Evolutionary conservation across 2,797 vertebrate species (phyloP).

Genomic region (Bryconaethiops microstoma): DNA sequence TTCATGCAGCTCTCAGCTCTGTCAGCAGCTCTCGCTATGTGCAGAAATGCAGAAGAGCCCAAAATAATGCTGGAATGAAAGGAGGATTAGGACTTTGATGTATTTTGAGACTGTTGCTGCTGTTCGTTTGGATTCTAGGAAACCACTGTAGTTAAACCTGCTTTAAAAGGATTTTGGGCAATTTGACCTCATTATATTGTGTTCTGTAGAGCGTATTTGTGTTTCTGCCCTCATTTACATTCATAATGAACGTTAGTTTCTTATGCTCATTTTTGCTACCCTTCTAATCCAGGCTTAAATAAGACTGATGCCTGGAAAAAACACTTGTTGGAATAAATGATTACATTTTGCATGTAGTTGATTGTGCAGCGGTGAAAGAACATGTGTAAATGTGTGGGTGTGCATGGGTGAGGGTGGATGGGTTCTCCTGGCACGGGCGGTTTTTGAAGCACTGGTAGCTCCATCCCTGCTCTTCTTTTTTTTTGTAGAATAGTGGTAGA

Average conservation of each 20-base stretch:
- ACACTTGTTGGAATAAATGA: not conserved
- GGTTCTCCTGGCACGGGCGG: not conserved
- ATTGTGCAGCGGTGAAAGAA: not conserved
- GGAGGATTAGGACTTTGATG: constrained; percentile 26
- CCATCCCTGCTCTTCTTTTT: constrained; percentile 33
- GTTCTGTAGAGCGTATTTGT: constrained; percentile 16
- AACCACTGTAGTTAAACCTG: not conserved
- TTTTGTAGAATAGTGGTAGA: constrained; percentile 58
- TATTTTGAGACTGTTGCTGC: constrained; percentile 1
- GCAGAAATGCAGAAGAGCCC: constrained; percentile 11
- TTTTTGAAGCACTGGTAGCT: not conserved
- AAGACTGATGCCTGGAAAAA: not conserved
- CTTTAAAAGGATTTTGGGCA: not conserved
- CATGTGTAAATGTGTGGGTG: not conserved
- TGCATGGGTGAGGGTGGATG: constrained; percentile 6
- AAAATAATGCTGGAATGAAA: constrained; percentile 19
- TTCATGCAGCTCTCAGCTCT: constrained; percentile 17
- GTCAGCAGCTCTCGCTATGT: constrained; percentile 27
- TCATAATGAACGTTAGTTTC: not conserved
- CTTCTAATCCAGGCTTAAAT: constrained; percentile 1
- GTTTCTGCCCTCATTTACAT: not conserved
- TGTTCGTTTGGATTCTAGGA: not conserved
- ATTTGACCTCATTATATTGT: not conserved
- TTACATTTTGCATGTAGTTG: not conserved
- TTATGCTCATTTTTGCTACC: not conserved